A percentile compares a stretch with the other conserved stretches of the same genome.
Evolutionary conservation across 2,888 invertebrate species (phyloP).

Genomic region (Noctua janthina): DNA sequence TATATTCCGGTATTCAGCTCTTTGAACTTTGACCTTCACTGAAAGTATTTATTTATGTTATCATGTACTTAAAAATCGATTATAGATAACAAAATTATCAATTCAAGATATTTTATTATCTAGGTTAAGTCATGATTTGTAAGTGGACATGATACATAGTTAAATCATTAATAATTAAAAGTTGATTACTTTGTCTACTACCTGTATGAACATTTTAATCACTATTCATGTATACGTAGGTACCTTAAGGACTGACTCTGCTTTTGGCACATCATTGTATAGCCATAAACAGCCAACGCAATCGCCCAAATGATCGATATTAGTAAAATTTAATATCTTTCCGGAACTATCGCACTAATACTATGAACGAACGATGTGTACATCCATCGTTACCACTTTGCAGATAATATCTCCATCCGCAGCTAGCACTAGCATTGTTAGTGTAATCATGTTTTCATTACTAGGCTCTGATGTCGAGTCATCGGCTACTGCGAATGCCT

Average conservation of each 20-base stretch:
- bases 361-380: constrained; percentile 65
- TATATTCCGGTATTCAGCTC: constrained; percentile 50
- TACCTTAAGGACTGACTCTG: neutral
- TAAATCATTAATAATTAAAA: constrained; percentile 16
- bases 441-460: constrained; percentile 64
- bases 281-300: neutral
- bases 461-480: constrained; percentile 43
- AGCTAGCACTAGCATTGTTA: constrained; percentile 60
- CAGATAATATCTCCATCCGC: constrained; percentile 62
- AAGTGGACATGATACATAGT: constrained; percentile 9
- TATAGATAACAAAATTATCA: constrained; percentile 43
- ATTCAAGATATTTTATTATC: constrained; percentile 29
- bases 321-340: constrained; percentile 25
- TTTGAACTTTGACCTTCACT: constrained; percentile 57
- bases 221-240: neutral
- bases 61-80: constrained; percentile 44
- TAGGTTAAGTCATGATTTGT: constrained; percentile 32
- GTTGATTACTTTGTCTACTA: constrained; percentile 1
- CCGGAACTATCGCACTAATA: constrained; percentile 40
- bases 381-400: constrained; percentile 62
- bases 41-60: constrained; percentile 37
- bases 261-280: neutral
- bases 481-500: constrained; percentile 47
- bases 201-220: neutral
- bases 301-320: constrained; percentile 6